Evolutionary conservation across 2,113 vertebrate genomes (phyloP).

Genomic region (Typhlomys cinereus): DNA sequence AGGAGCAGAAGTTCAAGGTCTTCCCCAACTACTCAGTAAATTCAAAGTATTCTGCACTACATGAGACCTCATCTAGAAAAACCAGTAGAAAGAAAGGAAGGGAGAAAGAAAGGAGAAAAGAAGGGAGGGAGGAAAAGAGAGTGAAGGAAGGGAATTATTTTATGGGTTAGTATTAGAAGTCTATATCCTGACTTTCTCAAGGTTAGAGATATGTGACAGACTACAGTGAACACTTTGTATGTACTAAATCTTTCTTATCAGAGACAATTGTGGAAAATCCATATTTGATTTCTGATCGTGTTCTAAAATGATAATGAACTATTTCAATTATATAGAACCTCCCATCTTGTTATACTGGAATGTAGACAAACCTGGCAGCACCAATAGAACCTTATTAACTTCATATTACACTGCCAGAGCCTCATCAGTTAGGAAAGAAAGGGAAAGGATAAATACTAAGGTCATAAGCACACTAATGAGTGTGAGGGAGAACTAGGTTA

Average conservation of each 20-base stretch:
- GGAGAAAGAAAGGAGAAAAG: too few relatives aligned
- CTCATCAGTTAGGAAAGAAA: slow-evolving; percentile 27
- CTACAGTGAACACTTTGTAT: background rate
- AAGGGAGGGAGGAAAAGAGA: background rate
- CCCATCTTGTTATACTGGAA: slow-evolving; percentile 19
- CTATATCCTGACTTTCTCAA: background rate
- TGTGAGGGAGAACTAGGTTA: slow-evolving; percentile 2
- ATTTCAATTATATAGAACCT: slow-evolving; percentile 25
- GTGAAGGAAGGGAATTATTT: slow-evolving; percentile 37
- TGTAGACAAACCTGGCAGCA: slow-evolving; percentile 42
- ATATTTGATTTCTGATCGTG: slow-evolving; percentile 35
- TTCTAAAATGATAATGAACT: slow-evolving; percentile 59
- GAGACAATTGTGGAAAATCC: slow-evolving; percentile 25
- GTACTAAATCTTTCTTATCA: slow-evolving; percentile 32
- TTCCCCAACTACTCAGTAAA: too few relatives aligned
- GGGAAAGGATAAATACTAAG: slow-evolving; percentile 50
- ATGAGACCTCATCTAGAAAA: background rate
- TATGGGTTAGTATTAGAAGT: slow-evolving; percentile 28
- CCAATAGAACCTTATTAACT: slow-evolving; percentile 53
- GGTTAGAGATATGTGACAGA: slow-evolving; percentile 31
- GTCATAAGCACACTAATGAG: slow-evolving; percentile 20
- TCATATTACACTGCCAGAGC: slow-evolving; percentile 44
- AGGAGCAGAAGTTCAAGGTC: background rate
- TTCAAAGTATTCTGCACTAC: background rate
- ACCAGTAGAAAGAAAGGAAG: too few relatives aligned